Base-by-base conservation (phyloP, 2,888 invertebrate species). In the Gastrophysa polygoni region DNA sequence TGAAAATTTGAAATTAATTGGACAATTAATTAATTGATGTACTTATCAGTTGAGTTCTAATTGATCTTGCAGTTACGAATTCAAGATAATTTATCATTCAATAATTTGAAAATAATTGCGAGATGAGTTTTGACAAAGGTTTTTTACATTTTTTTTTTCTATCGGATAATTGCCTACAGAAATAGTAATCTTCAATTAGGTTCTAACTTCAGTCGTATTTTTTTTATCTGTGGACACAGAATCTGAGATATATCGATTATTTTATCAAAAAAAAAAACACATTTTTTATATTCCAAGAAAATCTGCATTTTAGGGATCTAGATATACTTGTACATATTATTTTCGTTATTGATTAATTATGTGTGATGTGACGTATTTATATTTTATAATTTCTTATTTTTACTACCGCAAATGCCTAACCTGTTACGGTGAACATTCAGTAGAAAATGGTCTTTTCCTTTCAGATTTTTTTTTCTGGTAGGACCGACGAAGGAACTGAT, bases 351-450 rank as follows among this genome's bases (percentile, higher is more conserved):
- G n/a, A n/a, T 72, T 73, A 71, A 64, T 63, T 70, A 68, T 64
- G 74, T 71, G 73, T 75, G 74, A 75, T 72, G 73, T 75, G 73
- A 72, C 71, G 71, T 75, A 75, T 74, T 75, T 75, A 74, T 73
- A 72, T 71, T 74, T 70, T 71, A 70, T 69, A 63, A 71, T 68
- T 67, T 63, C 62, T 66, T 71, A 68, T 68, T 59, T 28, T 68
- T 71, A 61, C 66, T 69, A 71, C 71, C 68, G 64, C 51, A 54
- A 68, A 68, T 70, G 69, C 70, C 69, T 71, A 67, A 63, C 58
- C 47, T 63, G 56, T 29, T 57, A 55, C 24, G 51, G 24, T 18
- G 24, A 14, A 44, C 51, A 17, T 4, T 7, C 7, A 51, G 29
- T 10, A 44, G 46, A 58, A 28, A 14, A 11, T 28, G 32, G 28